Conservation (phyloP, 2,113 vertebrate genomes). For the Nibea coibor region DNA sequence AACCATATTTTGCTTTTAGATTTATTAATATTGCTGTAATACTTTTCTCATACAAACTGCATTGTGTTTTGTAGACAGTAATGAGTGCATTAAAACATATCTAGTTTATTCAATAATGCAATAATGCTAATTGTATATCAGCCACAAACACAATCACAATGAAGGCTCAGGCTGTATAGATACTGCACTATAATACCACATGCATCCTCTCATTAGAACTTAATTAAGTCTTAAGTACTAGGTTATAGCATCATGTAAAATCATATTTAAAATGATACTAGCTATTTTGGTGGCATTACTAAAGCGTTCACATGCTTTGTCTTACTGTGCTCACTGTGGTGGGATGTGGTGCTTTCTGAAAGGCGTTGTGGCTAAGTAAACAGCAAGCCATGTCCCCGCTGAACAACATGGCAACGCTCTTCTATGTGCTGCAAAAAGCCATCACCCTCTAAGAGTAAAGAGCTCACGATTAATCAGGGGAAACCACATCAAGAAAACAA, state of each 20-base stretch:
- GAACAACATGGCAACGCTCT: not conserved
- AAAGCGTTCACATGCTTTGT: not conserved
- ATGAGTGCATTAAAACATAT: not conserved
- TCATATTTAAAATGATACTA: not conserved
- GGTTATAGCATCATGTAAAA: not conserved
- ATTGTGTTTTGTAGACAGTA: not conserved
- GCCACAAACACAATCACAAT: not conserved
- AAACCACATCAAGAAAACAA: not conserved
- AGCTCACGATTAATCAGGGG: not conserved
- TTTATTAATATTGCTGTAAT: not conserved
- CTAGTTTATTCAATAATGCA: not conserved
- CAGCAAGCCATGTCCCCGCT: not conserved
- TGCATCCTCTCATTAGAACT: not conserved
- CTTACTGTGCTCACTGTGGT: not conserved
- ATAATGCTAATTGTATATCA: not conserved
- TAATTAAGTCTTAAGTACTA: not conserved
- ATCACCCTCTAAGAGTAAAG: not conserved
- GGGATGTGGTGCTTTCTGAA: not conserved
- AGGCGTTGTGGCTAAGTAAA: not conserved
- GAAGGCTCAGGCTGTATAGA: not conserved
- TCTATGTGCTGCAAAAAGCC: not conserved
- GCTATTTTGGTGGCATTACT: not conserved
- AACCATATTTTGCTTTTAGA: not conserved
- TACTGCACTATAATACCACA: not conserved
- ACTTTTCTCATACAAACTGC: not conserved